phyloP scores from a whole-genome alignment of 2,888 invertebrate genomes.

The Folsomia manolachei region DNA sequence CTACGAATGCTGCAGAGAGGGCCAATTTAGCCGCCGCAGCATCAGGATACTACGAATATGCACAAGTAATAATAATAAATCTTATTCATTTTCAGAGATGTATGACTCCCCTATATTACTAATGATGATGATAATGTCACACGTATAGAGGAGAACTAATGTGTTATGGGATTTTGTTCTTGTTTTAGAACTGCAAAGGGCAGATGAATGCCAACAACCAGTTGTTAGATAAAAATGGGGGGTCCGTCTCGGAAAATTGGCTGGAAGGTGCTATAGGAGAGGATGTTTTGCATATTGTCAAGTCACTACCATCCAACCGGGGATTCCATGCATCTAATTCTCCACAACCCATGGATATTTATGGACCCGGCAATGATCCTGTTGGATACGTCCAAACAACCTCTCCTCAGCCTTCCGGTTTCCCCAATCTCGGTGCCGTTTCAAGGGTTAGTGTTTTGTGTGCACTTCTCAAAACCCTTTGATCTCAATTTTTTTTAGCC shows the following conservation, averaged over 20 bases:
- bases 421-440: conserved; percentile 82
- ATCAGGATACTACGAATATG: conserved; percentile 53
- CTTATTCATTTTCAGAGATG: conserved; percentile 6
- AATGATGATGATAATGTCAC: neutral
- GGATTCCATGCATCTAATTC: conserved; percentile 90
- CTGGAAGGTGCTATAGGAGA: conserved; percentile 39
- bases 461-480: conserved; percentile 50
- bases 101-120: too few relatives aligned
- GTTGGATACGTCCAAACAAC: conserved; percentile 89
- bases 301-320: conserved; percentile 56
- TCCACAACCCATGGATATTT: conserved; percentile 90
- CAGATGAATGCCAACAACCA: conserved; percentile 35
- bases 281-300: conserved; percentile 39
- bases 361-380: conserved; percentile 68
- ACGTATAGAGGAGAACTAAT: conserved; percentile 3
- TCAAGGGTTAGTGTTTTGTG: conserved; percentile 51
- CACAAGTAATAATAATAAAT: conserved; percentile 44
- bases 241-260: conserved; percentile 31
- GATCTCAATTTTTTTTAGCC: too few relatives aligned
- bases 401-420: conserved; percentile 93
- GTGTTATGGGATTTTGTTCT: too few relatives aligned
- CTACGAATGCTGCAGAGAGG: conserved; percentile 56
- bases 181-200: conserved; percentile 39
- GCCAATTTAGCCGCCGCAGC: conserved; percentile 55
- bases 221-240: conserved; percentile 32